phyloP scores from a whole-genome alignment of 2,888 invertebrate species.

The Coleophora deauratella region DNA sequence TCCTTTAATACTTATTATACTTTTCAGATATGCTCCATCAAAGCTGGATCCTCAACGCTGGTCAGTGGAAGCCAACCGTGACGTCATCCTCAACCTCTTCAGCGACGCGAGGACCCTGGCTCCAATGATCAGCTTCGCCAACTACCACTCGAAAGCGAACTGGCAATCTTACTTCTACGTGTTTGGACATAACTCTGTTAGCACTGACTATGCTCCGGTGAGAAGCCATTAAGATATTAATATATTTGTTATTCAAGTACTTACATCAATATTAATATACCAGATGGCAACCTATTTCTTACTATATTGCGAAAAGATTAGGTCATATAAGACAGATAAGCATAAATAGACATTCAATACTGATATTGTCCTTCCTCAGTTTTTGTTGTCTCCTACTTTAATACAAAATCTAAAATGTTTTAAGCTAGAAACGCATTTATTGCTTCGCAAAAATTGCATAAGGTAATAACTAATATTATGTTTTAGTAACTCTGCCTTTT shows the following conservation, averaged over 20 bases:
- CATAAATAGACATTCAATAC: too few species aligned
- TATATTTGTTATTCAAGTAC: neutral
- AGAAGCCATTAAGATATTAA: conserved; percentile 50
- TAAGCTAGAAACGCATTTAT: too few species aligned
- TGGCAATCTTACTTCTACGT: conserved; percentile 90
- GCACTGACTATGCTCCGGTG: conserved; percentile 85
- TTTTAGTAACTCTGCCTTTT: too few species aligned
- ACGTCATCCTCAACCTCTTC: conserved; percentile 88
- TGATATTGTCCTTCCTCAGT: too few species aligned
- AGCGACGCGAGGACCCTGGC: conserved; percentile 92
- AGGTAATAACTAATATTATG: too few species aligned
- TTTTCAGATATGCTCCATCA: conserved; percentile 70
- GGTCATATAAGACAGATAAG: too few species aligned
- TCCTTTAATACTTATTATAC: neutral
- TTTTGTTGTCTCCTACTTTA: too few species aligned
- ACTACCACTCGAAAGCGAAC: conserved; percentile 84
- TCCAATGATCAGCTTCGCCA: conserved; percentile 83
- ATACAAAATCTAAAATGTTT: too few species aligned
- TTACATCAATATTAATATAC: too few species aligned
- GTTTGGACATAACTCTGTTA: conserved; percentile 87
- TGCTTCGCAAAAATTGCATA: too few species aligned
- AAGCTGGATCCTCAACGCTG: conserved; percentile 73
- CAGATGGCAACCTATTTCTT: too few species aligned
- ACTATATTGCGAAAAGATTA: too few species aligned
- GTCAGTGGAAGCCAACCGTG: conserved; percentile 77